These are phyloP conservation scores for Drosophila formosana DNA, from an alignment of 2,888 invertebrate genomes.

Conservation along the genomic window DNA sequence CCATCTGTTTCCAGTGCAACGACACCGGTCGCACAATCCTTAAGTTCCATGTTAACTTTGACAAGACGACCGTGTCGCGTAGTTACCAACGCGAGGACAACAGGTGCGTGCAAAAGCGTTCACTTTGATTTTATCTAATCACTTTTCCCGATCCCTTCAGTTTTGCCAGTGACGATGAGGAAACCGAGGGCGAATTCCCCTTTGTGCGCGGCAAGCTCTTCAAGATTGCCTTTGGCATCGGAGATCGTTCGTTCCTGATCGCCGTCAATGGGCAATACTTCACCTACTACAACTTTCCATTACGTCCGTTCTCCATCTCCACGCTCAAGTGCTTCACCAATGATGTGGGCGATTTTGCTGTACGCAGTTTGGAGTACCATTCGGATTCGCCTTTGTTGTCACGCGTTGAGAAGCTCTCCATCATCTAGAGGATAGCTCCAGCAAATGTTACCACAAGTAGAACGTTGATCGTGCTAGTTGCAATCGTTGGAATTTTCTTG, in stretches of 20 bases:
- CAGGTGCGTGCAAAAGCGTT: constrained; percentile 61
- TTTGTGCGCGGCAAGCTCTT: constrained; percentile 84
- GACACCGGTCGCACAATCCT: constrained; percentile 83
- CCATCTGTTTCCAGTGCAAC: constrained; percentile 84
- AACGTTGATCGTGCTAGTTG: constrained; percentile 24
- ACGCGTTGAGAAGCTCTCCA: constrained; percentile 83
- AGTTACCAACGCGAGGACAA: constrained; percentile 83
- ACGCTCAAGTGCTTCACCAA: constrained; percentile 84
- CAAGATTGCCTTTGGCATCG: constrained; percentile 84
- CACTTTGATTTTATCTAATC: too few species aligned
- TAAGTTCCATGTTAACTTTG: constrained; percentile 83
- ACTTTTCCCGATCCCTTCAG: constrained; percentile 47
- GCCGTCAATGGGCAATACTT: constrained; percentile 85
- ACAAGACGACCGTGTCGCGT: constrained; percentile 81
- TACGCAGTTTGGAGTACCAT: constrained; percentile 83
- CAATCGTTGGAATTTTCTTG: constrained; percentile 65
- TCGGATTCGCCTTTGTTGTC: constrained; percentile 83
- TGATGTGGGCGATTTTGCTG: constrained; percentile 81
- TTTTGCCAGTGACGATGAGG: constrained; percentile 82
- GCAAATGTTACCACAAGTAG: background rate
- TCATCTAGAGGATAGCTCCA: constrained; percentile 62
- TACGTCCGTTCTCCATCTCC: constrained; percentile 82
- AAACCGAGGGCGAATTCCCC: constrained; percentile 84
- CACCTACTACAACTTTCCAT: constrained; percentile 84
- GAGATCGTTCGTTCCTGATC: constrained; percentile 83